Conservation (phyloP, 2,888 invertebrate genomes). For the Sabellastarte sp. region DNA sequence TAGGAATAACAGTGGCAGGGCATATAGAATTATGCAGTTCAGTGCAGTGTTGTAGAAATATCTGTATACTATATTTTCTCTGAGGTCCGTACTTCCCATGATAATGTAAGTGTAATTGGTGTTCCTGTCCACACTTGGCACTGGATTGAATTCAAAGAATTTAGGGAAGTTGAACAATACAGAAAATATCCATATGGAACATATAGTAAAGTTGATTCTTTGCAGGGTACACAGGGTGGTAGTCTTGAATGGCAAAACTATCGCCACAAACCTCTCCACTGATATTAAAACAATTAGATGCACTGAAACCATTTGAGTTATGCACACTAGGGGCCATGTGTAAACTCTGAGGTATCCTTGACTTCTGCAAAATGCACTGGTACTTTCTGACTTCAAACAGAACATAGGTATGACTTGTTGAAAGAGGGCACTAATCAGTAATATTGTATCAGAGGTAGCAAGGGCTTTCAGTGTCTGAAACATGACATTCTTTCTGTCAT, state of each 20-base stretch:
- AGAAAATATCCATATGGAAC: not conserved
- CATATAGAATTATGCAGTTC: not conserved
- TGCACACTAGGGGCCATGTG: not conserved
- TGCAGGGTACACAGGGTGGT: not conserved
- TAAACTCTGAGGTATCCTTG: not conserved
- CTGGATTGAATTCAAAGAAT: not conserved
- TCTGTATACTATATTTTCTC: not conserved
- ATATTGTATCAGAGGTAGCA: constrained; percentile 27
- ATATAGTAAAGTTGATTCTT: not conserved
- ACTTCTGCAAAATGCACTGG: not conserved
- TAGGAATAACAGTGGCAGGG: not conserved
- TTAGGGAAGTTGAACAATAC: not conserved
- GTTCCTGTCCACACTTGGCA: not conserved
- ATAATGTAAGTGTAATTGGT: not conserved
- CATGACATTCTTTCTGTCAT: constrained; percentile 17
- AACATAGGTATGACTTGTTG: constrained; percentile 22
- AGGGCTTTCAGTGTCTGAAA: constrained; percentile 30
- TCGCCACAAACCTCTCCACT: not conserved
- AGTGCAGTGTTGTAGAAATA: not conserved
- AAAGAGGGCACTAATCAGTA: constrained; percentile 24
- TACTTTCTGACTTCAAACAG: not conserved
- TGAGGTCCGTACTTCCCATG: not conserved
- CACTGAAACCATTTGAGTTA: not conserved
- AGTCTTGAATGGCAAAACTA: not conserved
- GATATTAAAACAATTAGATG: not conserved